These are phyloP conservation scores for Hippocampus barbouri DNA, from an alignment of 2,113 vertebrate genomes.

Conservation along the genomic window DNA sequence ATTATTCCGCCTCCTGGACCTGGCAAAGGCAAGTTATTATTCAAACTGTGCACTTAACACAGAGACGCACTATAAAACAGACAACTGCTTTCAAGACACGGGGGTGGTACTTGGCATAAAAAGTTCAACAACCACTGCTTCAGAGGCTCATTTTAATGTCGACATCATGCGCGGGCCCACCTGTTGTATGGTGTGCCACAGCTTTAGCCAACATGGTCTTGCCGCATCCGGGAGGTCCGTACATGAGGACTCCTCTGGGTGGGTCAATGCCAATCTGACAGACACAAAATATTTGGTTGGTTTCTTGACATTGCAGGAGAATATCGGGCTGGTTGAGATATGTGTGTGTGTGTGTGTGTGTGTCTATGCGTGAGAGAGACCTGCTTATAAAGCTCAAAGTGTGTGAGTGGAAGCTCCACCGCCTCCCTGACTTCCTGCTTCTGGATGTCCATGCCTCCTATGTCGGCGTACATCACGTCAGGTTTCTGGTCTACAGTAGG, in stretches of 20 bases:
- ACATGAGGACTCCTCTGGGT: constrained; percentile 90
- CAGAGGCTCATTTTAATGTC: neutral
- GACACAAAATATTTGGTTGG: neutral
- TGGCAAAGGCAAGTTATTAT: no score
- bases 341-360: neutral
- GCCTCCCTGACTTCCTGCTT: constrained; percentile 96
- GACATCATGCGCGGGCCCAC: constrained; percentile 51
- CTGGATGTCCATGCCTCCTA: constrained; percentile 96
- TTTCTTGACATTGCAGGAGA: neutral
- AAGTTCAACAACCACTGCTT: neutral
- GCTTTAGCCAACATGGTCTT: constrained; percentile 97
- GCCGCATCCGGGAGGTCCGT: constrained; percentile 89
- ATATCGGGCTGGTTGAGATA: neutral
- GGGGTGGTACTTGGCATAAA: neutral
- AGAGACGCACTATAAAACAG: no score
- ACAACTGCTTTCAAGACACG: no score
- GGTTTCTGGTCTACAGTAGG: constrained; percentile 87
- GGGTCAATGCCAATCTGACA: constrained; percentile 90
- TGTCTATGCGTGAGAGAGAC: constrained; percentile 18
- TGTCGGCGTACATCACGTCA: constrained; percentile 91
- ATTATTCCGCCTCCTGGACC: neutral
- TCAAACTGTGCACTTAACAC: no score
- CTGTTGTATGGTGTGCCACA: constrained; percentile 93
- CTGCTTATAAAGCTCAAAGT: constrained; percentile 97
- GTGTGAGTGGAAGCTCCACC: constrained; percentile 90